These are phyloP conservation scores for Hoplias malabaricus DNA, from an alignment of 2,113 vertebrate genomes.

Conservation along the genomic window DNA sequence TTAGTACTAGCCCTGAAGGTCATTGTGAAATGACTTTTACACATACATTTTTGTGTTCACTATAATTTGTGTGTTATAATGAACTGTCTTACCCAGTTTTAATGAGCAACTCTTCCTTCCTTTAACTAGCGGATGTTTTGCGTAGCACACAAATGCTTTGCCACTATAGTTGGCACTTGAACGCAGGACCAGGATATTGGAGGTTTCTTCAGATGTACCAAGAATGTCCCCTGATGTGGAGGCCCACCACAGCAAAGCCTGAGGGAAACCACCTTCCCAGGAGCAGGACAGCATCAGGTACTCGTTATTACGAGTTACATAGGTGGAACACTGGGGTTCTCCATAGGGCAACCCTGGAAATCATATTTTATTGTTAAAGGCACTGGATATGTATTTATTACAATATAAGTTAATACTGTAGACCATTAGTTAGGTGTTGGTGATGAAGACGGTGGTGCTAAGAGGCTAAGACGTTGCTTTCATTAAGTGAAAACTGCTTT, in stretches of 20 bases:
- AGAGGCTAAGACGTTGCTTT: too few species aligned
- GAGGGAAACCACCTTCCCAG: constrained; percentile 82
- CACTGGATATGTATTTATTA: background rate
- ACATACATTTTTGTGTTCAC: background rate
- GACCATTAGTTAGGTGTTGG: too few species aligned
- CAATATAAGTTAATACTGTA: too few species aligned
- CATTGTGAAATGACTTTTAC: too few species aligned
- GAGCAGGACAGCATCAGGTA: constrained; percentile 83
- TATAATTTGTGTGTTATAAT: background rate
- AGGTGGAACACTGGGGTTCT: constrained; percentile 74
- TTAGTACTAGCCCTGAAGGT: too few species aligned
- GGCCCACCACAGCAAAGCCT: constrained; percentile 77
- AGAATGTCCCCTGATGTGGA: constrained; percentile 58
- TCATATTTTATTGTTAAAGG: background rate
- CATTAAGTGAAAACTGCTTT: too few species aligned
- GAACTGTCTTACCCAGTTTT: constrained; percentile 74
- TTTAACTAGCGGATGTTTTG: constrained; percentile 75
- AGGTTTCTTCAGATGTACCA: constrained; percentile 65
- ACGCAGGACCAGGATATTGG: constrained; percentile 72
- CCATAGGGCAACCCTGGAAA: constrained; percentile 72
- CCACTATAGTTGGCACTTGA: constrained; percentile 66
- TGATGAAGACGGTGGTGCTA: too few species aligned
- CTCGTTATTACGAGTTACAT: constrained; percentile 71
- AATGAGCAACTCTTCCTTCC: constrained; percentile 72
- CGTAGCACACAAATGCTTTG: constrained; percentile 76